Percentiles rank a stretch among this genome's conserved stretches.
Evolutionary conservation across 2,797 vertebrate genomes (phyloP).

Genomic region (Peromyscus melanophrys): DNA sequence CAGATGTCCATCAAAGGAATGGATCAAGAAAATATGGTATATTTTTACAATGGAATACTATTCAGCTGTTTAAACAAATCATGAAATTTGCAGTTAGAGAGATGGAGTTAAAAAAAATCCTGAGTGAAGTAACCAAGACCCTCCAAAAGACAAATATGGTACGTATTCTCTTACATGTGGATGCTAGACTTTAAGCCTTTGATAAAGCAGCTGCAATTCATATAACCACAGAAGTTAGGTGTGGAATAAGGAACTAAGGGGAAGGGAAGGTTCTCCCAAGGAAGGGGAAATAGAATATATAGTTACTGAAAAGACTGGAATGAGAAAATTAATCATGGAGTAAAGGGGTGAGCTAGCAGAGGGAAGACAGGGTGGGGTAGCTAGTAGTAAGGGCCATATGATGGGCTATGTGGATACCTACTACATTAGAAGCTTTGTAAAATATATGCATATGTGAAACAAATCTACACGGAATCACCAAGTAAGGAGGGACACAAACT

Average conservation of each 20-base stretch:
- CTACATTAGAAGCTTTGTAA: too few relatives aligned
- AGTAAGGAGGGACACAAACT: background rate
- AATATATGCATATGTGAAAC: background rate
- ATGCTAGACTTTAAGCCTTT: background rate
- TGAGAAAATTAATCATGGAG: background rate
- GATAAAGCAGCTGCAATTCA: background rate
- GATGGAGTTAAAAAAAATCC: background rate
- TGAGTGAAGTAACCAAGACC: background rate
- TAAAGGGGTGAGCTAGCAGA: background rate
- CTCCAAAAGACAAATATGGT: background rate
- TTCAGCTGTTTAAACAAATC: background rate
- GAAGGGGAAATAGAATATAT: background rate
- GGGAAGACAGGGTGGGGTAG: background rate
- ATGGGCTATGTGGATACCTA: background rate
- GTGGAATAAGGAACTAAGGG: background rate
- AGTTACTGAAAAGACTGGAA: background rate
- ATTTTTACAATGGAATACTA: background rate
- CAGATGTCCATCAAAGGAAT: background rate
- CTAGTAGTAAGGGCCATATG: background rate
- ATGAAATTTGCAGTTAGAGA: background rate
- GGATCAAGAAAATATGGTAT: background rate
- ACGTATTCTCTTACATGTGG: background rate
- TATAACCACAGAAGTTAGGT: background rate
- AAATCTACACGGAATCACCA: background rate
- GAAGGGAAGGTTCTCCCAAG: background rate